A percentile compares a stretch with the other conserved stretches of the same genome.
Conservation (phyloP, 2,113 vertebrate species). For the Boulengeromyrus knoepffleri region DNA sequence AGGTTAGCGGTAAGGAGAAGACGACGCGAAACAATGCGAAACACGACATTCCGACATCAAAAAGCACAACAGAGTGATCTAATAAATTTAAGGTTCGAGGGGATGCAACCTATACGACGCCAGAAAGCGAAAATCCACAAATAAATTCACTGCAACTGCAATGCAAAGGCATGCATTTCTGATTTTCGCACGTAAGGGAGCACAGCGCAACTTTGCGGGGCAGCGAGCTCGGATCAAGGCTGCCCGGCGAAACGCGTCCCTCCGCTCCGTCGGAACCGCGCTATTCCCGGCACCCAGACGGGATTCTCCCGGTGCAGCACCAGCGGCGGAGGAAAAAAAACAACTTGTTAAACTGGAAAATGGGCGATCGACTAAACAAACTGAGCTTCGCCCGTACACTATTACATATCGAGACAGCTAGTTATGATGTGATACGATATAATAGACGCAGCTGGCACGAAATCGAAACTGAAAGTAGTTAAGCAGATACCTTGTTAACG, state of each 20-base stretch:
- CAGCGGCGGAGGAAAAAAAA: not conserved
- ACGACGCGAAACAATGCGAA: not conserved
- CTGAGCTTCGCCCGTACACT: not conserved
- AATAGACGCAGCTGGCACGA: not conserved
- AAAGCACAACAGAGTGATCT: not conserved
- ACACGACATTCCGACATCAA: not conserved
- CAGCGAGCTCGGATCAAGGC: not conserved
- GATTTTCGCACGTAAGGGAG: not conserved
- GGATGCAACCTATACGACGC: not conserved
- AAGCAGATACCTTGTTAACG: not conserved
- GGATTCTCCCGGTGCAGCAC: not conserved
- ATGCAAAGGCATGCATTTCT: not conserved
- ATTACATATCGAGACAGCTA: not conserved
- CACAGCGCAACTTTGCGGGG: not conserved
- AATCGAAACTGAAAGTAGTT: conserved; percentile 15
- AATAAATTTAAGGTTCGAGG: not conserved
- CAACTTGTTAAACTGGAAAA: not conserved
- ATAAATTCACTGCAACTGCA: not conserved
- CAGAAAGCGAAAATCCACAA: not conserved
- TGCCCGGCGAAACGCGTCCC: not conserved
- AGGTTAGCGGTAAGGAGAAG: not conserved
- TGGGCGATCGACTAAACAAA: not conserved
- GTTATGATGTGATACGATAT: not conserved
- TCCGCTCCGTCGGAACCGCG: not conserved
- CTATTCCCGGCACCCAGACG: not conserved